Evolutionary conservation across 2,888 invertebrate species (phyloP), one percentile per base, ranked within the genome.

Genomic region (Drosophila greeni): DNA sequence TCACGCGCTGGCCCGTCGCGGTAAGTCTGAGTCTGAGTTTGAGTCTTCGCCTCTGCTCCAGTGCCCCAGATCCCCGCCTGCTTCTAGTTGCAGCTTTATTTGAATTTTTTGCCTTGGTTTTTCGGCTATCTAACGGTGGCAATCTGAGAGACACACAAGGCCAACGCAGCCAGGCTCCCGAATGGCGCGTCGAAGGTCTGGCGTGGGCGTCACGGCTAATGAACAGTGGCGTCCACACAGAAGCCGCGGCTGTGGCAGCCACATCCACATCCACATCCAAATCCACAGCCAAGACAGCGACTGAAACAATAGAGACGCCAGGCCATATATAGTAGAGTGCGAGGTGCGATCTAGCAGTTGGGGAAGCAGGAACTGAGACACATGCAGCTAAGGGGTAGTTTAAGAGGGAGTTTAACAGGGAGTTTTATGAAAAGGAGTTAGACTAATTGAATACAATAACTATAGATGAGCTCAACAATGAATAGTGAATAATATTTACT

Each of bases 1-100:
- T 66, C 94, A 91, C 88, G 92, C 91, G 52, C 88, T 92, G 69
- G 90, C 88, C 43, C 77, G 89, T 73, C 84, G 88, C 76, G 89
- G 89, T 89, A 82, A 75, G 85, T 78, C 16, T 20, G 20, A 2
- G 2, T 20, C 3, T 20, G 20, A n/a, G n/a, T n/a, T n/a, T n/a
- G n/a, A n/a, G 18, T 3, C 20, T 3, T 0, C 1, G 12, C 7
- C 20, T 14, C 20, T 20, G 14, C 24, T 59, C 42, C n/a, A 40
- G 36, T 43, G 45, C 18, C 29, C 26, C 47, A 20, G 39, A 23
- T 29, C 39, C 42, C 39, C 37, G 9, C 20, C 23, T 31, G 12
- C 29, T n/a, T 26, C 29, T n/a, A 24, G 23, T 5, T 9, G 23
- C 18, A 20, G 29, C 43, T 43, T 24, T 24, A 20, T 31, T 43